Conservation (phyloP, 1,140 invertebrate species). For the Pachypeltis micranthus region DNA sequence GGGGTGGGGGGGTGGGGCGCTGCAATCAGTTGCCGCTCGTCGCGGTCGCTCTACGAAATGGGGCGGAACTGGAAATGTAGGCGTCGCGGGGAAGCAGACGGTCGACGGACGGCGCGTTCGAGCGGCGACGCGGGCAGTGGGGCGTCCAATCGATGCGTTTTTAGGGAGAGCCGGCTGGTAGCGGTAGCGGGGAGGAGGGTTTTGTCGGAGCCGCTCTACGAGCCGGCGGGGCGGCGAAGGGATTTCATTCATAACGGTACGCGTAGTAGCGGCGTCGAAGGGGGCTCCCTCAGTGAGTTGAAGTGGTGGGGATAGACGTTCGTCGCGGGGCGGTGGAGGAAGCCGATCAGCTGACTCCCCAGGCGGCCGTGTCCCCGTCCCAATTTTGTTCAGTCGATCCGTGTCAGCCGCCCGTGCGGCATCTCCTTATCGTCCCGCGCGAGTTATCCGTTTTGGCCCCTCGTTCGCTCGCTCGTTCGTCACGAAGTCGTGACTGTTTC, state of each 20-base stretch:
- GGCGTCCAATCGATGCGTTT: too few relatives aligned
- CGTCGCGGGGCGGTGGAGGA: background rate
- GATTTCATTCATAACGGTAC: conserved; percentile 6
- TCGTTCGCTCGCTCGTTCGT: too few relatives aligned
- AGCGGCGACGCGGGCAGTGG: background rate
- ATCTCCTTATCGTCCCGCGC: background rate
- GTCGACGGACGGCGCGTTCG: background rate
- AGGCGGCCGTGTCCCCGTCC: background rate
- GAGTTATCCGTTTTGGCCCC: too few relatives aligned
- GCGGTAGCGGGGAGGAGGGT: too few relatives aligned
- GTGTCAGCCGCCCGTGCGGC: background rate
- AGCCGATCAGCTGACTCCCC: background rate
- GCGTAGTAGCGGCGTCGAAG: background rate
- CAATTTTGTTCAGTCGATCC: background rate
- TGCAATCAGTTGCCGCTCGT: too few relatives aligned
- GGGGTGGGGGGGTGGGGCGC: background rate
- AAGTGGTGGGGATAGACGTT: too few relatives aligned
- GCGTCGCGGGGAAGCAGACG: conserved; percentile 6
- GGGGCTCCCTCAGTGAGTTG: too few relatives aligned
- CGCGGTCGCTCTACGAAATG: background rate
- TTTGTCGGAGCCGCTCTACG: background rate
- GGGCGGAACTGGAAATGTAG: conserved; percentile 5
- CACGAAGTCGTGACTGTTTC: too few relatives aligned
- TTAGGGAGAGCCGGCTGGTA: too few relatives aligned
- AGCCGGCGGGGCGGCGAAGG: background rate